phyloP scores from a whole-genome alignment of 2,888 invertebrate genomes.

The Pimpla rufipes region DNA sequence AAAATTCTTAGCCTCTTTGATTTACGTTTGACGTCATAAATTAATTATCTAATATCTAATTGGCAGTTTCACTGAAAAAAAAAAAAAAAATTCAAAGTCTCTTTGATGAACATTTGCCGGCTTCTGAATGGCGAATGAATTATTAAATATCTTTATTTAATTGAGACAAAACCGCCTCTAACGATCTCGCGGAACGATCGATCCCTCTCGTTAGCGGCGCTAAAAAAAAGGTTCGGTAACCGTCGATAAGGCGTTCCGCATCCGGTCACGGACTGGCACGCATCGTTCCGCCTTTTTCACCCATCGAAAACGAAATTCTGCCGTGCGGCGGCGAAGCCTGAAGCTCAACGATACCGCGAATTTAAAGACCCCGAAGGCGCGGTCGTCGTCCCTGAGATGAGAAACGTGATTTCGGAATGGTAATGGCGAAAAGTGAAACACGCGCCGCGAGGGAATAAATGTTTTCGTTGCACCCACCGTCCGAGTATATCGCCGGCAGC shows the following conservation, averaged over 20 bases:
- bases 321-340: not conserved
- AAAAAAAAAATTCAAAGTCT: no score
- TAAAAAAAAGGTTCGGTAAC: not conserved
- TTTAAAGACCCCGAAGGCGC: not conserved
- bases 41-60: constrained; percentile 2
- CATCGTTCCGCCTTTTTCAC: constrained; percentile 28
- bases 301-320: no score
- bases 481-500: constrained; percentile 89
- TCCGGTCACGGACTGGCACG: constrained; percentile 22
- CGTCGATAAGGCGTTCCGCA: constrained; percentile 29
- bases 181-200: constrained; percentile 22
- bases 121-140: not conserved
- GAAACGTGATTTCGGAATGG: constrained; percentile 2
- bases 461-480: constrained; percentile 86
- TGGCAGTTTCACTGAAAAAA: no score
- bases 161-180: not conserved
- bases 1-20: not conserved
- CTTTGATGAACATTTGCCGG: no score
- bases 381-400: not conserved
- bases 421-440: constrained; percentile 11
- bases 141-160: not conserved
- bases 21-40: not conserved
- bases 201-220: constrained; percentile 2
- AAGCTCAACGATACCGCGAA: not conserved
- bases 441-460: not conserved